Evolutionary conservation across 2,797 vertebrate genomes (phyloP).

Genomic region (Pantherophis alleghaniensis): DNA sequence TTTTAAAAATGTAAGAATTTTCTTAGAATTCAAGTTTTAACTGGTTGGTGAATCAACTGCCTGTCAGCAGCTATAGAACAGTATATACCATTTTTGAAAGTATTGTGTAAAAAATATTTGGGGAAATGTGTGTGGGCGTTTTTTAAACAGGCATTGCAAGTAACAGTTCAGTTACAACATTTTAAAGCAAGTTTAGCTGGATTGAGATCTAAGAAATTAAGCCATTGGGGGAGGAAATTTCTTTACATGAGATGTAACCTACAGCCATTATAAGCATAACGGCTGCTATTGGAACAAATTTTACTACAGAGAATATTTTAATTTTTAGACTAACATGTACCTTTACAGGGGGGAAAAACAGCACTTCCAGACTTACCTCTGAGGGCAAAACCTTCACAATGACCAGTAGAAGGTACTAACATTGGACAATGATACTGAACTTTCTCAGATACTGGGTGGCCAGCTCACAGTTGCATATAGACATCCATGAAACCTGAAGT

Average conservation of each 20-base stretch:
- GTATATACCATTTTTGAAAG: slow-evolving; percentile 12
- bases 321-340: not conserved
- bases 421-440: not conserved
- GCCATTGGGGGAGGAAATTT: not conserved
- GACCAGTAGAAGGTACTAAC: not conserved
- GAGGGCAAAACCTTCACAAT: not conserved
- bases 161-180: not conserved
- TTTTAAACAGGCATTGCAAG: not conserved
- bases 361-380: not conserved
- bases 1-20: not conserved
- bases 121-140: not conserved
- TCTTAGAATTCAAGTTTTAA: not conserved
- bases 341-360: not conserved
- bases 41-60: not conserved
- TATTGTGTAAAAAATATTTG: not conserved
- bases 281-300: not conserved
- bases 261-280: not conserved
- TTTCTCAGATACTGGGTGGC: not conserved
- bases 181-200: not conserved
- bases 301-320: not conserved
- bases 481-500: not conserved
- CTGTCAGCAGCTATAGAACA: not conserved
- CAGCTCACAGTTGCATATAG: not conserved
- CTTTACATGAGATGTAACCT: not conserved
- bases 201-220: not conserved